Conservation (phyloP, 2,797 vertebrate genomes). For the Fistularia tabacaria region DNA sequence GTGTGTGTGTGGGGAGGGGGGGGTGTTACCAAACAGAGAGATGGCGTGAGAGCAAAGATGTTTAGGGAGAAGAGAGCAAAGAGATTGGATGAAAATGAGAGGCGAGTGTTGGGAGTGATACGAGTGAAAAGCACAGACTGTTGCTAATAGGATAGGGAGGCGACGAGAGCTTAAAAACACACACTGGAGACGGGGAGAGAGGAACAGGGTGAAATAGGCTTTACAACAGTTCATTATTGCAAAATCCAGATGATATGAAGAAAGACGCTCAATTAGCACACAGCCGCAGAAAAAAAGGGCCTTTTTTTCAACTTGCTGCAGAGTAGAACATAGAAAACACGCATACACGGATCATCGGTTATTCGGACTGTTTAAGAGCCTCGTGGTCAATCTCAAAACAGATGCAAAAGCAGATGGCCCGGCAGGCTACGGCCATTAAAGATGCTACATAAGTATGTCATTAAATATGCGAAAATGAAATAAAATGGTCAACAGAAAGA, state of each 20-base stretch:
- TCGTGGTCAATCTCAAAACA: too few species aligned
- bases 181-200: constrained; percentile 14
- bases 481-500: too few species aligned
- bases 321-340: too few species aligned
- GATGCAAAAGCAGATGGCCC: too few species aligned
- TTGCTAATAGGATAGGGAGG: constrained; percentile 43
- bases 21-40: neutral
- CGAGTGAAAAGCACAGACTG: constrained; percentile 31
- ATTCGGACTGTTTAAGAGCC: too few species aligned
- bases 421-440: too few species aligned
- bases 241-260: constrained; percentile 45
- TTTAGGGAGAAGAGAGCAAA: constrained; percentile 24
- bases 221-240: constrained; percentile 39
- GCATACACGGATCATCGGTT: too few species aligned
- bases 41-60: constrained; percentile 37
- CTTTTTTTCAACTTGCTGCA: too few species aligned
- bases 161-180: constrained; percentile 29
- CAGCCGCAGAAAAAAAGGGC: neutral
- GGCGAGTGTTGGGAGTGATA: constrained; percentile 22
- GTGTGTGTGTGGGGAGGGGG: neutral
- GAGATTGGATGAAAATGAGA: constrained; percentile 51
- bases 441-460: too few species aligned
- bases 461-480: too few species aligned
- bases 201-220: constrained; percentile 17
- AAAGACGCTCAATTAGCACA: constrained; percentile 45